Base-by-base conservation (phyloP, 2,888 invertebrate genomes). In the Megaustenia siamemsis region DNA sequence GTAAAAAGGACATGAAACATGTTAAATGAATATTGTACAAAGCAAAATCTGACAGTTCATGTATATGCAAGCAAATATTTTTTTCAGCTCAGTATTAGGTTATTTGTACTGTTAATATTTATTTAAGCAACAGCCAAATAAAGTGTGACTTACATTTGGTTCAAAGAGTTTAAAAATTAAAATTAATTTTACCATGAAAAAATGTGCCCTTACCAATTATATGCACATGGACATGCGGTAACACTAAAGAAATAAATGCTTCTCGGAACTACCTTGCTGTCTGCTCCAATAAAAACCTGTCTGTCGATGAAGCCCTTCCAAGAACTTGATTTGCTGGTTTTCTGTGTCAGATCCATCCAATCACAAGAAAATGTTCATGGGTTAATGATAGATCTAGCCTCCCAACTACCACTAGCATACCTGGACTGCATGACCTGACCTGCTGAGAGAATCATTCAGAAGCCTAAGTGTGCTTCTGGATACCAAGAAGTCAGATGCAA, bases 401-500 rank as follows among this genome's bases (percentile, higher is more conserved):
- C 66, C 38, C 49, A 66, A 68, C 24, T 24, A 24, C 45, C 24
- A 28, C 6, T 69, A n/a, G 49, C 28, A 28, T 43, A 1, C 21
- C 60, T 15, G 56, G 73, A 49, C 38, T 43, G 43, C 53, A 69
- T 10, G 32, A 73, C 73, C 40, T 82, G 73, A 82, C 82, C 82
- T 82, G 82, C 73, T 82, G 82, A 82, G 60, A 82, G 32, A 82
- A 73, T 49, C 60, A 82, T 82, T 87, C 88, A 89, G 86, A 89
- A 89, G 85, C 89, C 89, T 86, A 89, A 86, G 80, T 87, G 88
- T 66, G 88, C 85, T 76, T 89, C 89, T 35, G 89, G 89, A 78
- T 88, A 89, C 89, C 89, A 89, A 71, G 88, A 89, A 49, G 89
- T 91, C 90, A 91, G 89, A 89, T 92, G 91, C 88, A 92, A 91